These are phyloP conservation scores for Silurus glanis DNA, from an alignment of 2,113 vertebrate genomes.

Conservation along the genomic window DNA sequence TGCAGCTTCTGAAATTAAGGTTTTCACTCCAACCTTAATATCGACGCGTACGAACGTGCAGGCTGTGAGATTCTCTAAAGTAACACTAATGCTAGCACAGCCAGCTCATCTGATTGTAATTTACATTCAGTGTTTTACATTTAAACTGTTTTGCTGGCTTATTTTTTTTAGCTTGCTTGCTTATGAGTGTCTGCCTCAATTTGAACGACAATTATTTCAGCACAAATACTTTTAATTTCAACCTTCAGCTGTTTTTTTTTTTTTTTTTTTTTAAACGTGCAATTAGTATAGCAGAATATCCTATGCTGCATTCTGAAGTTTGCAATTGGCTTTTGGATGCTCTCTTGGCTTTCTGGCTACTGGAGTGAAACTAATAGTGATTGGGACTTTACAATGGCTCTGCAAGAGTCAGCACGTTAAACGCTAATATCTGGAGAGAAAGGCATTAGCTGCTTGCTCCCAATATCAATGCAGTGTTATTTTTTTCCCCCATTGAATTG, in stretches of 20 bases:
- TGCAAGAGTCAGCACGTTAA: constrained; percentile 61
- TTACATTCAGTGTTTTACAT: background rate
- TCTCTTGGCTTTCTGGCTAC: constrained; percentile 23
- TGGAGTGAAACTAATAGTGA: constrained; percentile 35
- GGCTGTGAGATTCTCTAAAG: constrained; percentile 17
- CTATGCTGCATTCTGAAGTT: background rate
- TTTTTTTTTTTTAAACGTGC: background rate
- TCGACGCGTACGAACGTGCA: constrained; percentile 2
- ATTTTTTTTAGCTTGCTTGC: background rate
- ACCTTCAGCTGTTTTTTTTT: constrained; percentile 14
- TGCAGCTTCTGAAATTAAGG: constrained; percentile 39
- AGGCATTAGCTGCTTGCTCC: constrained; percentile 70
- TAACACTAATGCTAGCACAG: constrained; percentile 40
- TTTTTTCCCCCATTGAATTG: constrained; percentile 60
- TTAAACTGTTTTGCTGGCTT: constrained; percentile 29
- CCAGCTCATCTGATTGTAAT: constrained; percentile 27
- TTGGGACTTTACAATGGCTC: constrained; percentile 48
- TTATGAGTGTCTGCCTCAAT: constrained; percentile 36
- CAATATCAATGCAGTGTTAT: constrained; percentile 71
- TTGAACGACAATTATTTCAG: constrained; percentile 20
- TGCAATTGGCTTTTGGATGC: background rate
- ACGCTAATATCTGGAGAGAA: constrained; percentile 74
- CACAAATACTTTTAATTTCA: constrained; percentile 34
- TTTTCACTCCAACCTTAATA: constrained; percentile 24
- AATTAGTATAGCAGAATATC: constrained; percentile 27